These are phyloP conservation scores for Sciaenops ocellatus DNA, from an alignment of 2,797 vertebrate genomes.

Conservation along the genomic window DNA sequence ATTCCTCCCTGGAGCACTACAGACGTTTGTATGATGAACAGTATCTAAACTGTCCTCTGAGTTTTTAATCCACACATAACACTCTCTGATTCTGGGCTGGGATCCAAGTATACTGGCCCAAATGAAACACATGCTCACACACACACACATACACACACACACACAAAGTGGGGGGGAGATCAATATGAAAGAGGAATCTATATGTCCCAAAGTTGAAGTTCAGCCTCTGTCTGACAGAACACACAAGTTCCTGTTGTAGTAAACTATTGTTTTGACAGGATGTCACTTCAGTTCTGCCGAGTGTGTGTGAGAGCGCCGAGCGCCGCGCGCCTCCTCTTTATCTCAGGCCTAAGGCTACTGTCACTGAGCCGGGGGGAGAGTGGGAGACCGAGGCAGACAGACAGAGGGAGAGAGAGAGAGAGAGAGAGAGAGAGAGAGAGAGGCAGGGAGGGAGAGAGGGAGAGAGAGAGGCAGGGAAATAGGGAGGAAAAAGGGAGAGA, in stretches of 20 bases:
- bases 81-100: conserved; percentile 67
- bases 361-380: conserved; percentile 96
- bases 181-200: conserved; percentile 81
- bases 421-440: conserved; percentile 56
- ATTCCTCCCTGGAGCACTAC: conserved; percentile 73
- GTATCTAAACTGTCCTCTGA: conserved; percentile 81
- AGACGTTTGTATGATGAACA: conserved; percentile 72
- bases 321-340: conserved; percentile 92
- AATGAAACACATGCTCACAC: conserved; percentile 65
- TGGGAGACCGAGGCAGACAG: conserved; percentile 87
- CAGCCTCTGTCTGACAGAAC: conserved; percentile 86
- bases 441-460: conserved; percentile 58
- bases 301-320: conserved; percentile 84
- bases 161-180: conserved; percentile 52
- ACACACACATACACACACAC: conserved; percentile 43
- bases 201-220: conserved; percentile 85
- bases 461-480: conserved; percentile 68
- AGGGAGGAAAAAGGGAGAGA: conserved; percentile 75
- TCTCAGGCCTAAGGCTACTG: conserved; percentile 99
- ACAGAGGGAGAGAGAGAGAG: conserved; percentile 72
- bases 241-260: conserved; percentile 88
- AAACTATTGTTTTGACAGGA: conserved; percentile 95
- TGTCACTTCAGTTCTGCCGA: conserved; percentile 96
- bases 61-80: conserved; percentile 71
- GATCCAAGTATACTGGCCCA: conserved; percentile 66